These are phyloP conservation scores for Sebastes cheni DNA, from an alignment of 2,797 vertebrate species.

Conservation along the genomic window DNA sequence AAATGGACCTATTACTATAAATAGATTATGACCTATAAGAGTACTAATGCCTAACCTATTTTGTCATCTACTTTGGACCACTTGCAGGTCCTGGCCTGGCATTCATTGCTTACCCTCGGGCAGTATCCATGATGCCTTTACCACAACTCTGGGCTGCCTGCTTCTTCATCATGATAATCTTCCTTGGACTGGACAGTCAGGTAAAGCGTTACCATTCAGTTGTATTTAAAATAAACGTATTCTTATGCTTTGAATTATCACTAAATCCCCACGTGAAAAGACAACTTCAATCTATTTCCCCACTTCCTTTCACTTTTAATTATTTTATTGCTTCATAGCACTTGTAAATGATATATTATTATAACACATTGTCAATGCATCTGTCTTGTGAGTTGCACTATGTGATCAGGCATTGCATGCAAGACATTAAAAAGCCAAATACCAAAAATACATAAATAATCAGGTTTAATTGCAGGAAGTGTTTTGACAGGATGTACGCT, in stretches of 20 bases:
- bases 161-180: not conserved
- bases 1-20: not conserved
- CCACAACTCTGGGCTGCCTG: not conserved
- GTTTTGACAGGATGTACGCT: not conserved
- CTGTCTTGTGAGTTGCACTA: not conserved
- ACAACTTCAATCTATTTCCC: not conserved
- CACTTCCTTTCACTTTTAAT: not conserved
- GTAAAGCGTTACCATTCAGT: not conserved
- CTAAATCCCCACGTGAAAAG: not conserved
- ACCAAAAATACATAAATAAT: not conserved
- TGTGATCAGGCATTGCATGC: not conserved
- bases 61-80: not conserved
- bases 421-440: not conserved
- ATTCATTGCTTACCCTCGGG: not conserved
- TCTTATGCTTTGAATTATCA: not conserved
- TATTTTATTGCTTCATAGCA: not conserved
- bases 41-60: not conserved
- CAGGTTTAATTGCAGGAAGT: not conserved
- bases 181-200: not conserved
- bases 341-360: not conserved
- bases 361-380: not conserved
- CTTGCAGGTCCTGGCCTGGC: not conserved
- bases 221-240: not conserved
- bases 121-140: not conserved
- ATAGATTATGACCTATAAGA: not conserved